Evolutionary conservation across 2,888 invertebrate species (phyloP).

Genomic region (Girardia tigrina): DNA sequence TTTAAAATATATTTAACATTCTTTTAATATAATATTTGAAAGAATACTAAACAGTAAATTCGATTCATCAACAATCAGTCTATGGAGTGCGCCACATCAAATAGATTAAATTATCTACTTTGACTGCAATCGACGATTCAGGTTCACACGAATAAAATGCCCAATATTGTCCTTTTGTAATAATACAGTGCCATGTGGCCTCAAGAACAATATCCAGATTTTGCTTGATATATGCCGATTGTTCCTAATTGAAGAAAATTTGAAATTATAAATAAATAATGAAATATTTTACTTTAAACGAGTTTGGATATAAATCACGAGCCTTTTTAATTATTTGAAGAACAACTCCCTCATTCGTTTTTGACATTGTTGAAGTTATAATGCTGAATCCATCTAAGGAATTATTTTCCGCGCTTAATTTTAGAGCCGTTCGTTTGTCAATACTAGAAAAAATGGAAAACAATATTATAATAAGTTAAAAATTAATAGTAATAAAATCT

Average conservation of each 20-base stretch:
- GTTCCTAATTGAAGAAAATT: not conserved
- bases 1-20: no score
- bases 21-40: not conserved
- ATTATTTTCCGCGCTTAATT: not conserved
- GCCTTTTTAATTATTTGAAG: not conserved
- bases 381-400: not conserved
- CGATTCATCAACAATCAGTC: not conserved
- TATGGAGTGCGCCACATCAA: not conserved
- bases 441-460: not conserved
- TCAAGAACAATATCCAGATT: not conserved
- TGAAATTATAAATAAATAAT: not conserved
- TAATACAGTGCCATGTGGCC: not conserved
- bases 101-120: not conserved
- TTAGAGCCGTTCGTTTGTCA: slow-evolving; percentile 8
- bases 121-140: not conserved
- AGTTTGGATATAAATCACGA: not conserved
- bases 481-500: no score
- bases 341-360: not conserved
- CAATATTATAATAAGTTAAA: no score
- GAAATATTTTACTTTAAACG: not conserved
- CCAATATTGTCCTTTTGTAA: slow-evolving; percentile 19
- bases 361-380: not conserved
- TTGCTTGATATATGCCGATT: slow-evolving; percentile 8
- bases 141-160: slow-evolving; percentile 1
- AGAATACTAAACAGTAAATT: not conserved